A percentile compares a stretch with the other conserved stretches of the same genome.
Evolutionary conservation across 64 coral and sea anemone species (phyloP).

Genomic region (Dendrophyllia cribrosa): DNA sequence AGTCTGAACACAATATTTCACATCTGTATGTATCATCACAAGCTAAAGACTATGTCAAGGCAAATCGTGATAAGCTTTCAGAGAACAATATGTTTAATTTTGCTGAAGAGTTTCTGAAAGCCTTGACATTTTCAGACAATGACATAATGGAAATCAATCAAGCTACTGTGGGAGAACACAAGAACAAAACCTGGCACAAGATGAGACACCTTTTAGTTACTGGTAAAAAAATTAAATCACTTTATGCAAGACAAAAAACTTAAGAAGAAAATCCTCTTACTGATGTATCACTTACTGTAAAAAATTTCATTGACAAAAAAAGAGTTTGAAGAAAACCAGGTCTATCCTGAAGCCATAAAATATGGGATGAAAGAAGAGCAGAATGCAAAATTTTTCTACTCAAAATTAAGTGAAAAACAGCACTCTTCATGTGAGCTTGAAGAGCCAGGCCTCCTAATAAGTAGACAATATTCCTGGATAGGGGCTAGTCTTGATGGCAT

Average conservation of each 20-base stretch:
- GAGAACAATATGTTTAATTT: neutral
- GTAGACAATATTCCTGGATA: constrained; percentile 55
- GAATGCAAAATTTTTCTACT: constrained; percentile 73
- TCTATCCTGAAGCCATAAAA: constrained; percentile 57
- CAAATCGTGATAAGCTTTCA: constrained; percentile 26
- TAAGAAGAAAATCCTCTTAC: too few relatives aligned
- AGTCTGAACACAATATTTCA: constrained; percentile 7
- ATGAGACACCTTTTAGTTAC: constrained; percentile 68
- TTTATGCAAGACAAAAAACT: constrained; percentile 74
- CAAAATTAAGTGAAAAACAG: constrained; percentile 57
- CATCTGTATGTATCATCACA: constrained; percentile 34
- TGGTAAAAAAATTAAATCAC: constrained; percentile 75
- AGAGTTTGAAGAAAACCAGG: constrained; percentile 27
- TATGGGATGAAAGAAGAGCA: constrained; percentile 85
- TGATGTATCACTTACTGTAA: constrained; percentile 73
- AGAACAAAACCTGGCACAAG: constrained; percentile 64
- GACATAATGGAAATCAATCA: constrained; percentile 41
- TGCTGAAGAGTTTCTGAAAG: constrained; percentile 53
- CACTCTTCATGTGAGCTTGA: constrained; percentile 65
- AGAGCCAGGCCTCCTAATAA: constrained; percentile 69
- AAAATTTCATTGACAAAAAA: constrained; percentile 51
- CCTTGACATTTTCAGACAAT: constrained; percentile 50
- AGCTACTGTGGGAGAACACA: constrained; percentile 51
- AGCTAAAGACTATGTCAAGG: constrained; percentile 50
- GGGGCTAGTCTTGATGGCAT: constrained; percentile 73